phyloP scores from a whole-genome alignment of 2,888 invertebrate species.

The Deilephila porcellus region DNA sequence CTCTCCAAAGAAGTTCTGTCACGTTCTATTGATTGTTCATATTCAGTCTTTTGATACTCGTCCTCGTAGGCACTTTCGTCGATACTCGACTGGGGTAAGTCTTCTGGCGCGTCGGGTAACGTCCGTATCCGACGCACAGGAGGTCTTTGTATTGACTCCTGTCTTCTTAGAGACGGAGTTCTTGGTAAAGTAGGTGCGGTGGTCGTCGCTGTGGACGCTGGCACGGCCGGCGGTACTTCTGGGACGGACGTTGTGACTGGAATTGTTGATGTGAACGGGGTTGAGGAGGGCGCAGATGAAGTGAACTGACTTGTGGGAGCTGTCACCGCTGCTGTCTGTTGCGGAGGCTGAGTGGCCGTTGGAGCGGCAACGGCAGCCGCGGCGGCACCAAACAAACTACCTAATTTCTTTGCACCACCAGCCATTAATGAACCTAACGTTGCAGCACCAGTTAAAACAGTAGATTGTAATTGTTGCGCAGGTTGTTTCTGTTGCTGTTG shows the following conservation, averaged over 20 bases:
- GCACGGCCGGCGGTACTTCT: constrained; percentile 68
- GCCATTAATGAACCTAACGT: constrained; percentile 81
- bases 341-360: constrained; percentile 56
- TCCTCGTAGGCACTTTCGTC: constrained; percentile 84
- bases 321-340: constrained; percentile 47
- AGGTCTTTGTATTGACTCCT: constrained; percentile 82
- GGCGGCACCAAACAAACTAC: constrained; percentile 80
- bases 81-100: constrained; percentile 71
- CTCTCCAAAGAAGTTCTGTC: constrained; percentile 76
- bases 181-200: constrained; percentile 70
- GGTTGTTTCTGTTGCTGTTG: constrained; percentile 68
- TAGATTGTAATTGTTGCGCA: constrained; percentile 73
- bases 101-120: constrained; percentile 79
- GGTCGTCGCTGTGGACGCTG: constrained; percentile 67
- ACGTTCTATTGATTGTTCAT: constrained; percentile 74
- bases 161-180: constrained; percentile 76
- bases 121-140: constrained; percentile 78
- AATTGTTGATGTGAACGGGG: constrained; percentile 67
- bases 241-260: constrained; percentile 74
- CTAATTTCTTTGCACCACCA: constrained; percentile 80
- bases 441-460: constrained; percentile 76
- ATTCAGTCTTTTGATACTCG: constrained; percentile 82
- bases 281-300: constrained; percentile 63
- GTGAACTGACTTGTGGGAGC: constrained; percentile 58
- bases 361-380: constrained; percentile 77